Evolutionary conservation across 1,140 invertebrate genomes (phyloP).

Genomic region (Branchinecta lynchi): DNA sequence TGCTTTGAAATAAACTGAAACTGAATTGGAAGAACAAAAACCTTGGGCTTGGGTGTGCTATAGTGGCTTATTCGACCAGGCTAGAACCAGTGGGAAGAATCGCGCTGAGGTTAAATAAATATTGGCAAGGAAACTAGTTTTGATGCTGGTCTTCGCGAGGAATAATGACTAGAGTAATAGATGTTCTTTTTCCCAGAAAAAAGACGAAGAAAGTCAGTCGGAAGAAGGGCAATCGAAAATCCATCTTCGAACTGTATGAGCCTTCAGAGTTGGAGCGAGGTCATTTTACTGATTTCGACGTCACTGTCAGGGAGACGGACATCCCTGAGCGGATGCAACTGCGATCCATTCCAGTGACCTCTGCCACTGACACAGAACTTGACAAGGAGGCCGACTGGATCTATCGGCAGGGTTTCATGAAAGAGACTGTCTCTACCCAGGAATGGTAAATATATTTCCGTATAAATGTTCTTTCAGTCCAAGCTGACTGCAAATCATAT

Average conservation of each 20-base stretch:
- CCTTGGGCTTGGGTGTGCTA: no score
- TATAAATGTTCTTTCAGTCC: no score
- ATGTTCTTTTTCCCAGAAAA: conserved; percentile 25
- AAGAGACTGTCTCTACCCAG: conserved; percentile 60
- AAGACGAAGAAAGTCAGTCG: conserved; percentile 50
- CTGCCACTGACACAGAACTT: conserved; percentile 69
- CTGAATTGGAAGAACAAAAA: no score
- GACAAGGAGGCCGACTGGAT: conserved; percentile 96
- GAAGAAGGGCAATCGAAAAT: conserved; percentile 67
- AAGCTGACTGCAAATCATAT: no score
- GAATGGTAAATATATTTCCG: conserved; percentile 30
- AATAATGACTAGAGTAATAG: conserved; percentile 1
- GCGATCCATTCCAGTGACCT: conserved; percentile 59
- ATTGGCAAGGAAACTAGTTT: conserved; percentile 23
- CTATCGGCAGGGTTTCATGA: conserved; percentile 79
- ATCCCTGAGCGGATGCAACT: conserved; percentile 85
- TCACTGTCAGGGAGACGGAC: conserved; percentile 72
- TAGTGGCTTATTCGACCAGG: no score
- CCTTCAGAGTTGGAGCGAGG: conserved; percentile 91
- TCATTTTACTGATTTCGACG: conserved; percentile 86
- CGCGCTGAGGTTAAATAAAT: no score
- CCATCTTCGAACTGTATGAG: conserved; percentile 91
- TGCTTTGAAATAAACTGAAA: no score
- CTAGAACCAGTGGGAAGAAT: no score
- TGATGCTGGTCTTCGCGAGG: conserved; percentile 7